These are phyloP conservation scores for Polyploca ridens DNA, from an alignment of 2,888 invertebrate species.

Conservation along the genomic window DNA sequence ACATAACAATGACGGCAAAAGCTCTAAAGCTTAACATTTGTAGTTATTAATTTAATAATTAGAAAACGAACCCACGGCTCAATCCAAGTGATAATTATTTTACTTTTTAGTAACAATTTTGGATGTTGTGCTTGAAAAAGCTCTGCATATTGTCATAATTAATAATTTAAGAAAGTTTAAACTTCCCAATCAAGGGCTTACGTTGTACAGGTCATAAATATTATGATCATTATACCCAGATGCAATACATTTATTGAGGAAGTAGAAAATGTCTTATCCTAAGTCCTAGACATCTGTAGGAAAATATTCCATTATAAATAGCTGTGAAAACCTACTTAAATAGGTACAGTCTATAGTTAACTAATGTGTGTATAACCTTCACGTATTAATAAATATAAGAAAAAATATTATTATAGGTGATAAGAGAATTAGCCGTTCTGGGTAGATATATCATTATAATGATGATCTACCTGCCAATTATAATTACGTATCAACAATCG, in stretches of 20 bases:
- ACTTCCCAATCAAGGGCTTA: neutral
- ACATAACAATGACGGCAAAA: conserved; percentile 40
- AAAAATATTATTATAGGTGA: conserved; percentile 22
- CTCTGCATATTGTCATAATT: neutral
- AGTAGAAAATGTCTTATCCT: conserved; percentile 25
- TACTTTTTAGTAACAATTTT: conserved; percentile 30
- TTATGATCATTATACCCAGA: neutral
- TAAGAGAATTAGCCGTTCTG: conserved; percentile 28
- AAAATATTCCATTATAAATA: conserved; percentile 22
- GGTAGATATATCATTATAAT: conserved; percentile 29
- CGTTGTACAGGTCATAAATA: neutral
- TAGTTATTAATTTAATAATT: conserved; percentile 29
- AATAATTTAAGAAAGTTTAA: neutral
- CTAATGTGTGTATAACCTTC: conserved; percentile 27
- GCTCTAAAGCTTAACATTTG: conserved; percentile 51
- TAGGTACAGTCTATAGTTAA: conserved; percentile 17
- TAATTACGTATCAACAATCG: conserved; percentile 7
- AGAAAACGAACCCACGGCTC: conserved; percentile 53
- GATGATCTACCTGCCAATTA: neutral
- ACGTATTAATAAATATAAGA: conserved; percentile 8
- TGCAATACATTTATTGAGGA: conserved; percentile 17
- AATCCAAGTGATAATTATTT: conserved; percentile 53
- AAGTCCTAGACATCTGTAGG: conserved; percentile 22
- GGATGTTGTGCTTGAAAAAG: neutral
- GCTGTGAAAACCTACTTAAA: conserved; percentile 31